A percentile compares a stretch with the other conserved stretches of the same genome.
Evolutionary conservation across 2,797 vertebrate species (phyloP).

Genomic region (Protosalanx chinensis): DNA sequence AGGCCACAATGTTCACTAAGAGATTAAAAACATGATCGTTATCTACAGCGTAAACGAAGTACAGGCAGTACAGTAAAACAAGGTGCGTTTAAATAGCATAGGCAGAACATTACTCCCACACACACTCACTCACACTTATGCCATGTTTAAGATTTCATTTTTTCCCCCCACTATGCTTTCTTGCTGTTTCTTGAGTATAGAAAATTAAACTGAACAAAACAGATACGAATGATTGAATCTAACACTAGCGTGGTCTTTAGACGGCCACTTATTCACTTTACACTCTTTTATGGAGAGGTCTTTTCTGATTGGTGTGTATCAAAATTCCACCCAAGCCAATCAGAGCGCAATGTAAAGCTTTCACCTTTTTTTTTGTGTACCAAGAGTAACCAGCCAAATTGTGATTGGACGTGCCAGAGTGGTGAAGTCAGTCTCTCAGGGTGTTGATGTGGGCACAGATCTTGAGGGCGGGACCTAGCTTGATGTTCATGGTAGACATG

Average conservation of each 20-base stretch:
- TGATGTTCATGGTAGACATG: conserved; percentile 99
- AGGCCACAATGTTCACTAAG: conserved; percentile 68
- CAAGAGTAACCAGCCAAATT: background rate
- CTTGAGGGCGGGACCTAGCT: conserved; percentile 95
- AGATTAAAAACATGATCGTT: conserved; percentile 43
- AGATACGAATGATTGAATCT: no score
- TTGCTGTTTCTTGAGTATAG: background rate
- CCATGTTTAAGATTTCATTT: background rate
- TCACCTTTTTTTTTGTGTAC: background rate
- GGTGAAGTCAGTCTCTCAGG: conserved; percentile 82
- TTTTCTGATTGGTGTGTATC: background rate
- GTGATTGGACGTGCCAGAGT: background rate
- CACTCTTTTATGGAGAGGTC: background rate
- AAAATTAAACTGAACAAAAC: background rate
- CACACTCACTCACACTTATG: background rate
- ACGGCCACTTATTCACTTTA: background rate
- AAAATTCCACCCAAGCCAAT: background rate
- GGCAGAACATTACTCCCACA: conserved; percentile 47
- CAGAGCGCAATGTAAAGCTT: background rate
- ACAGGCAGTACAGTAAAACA: conserved; percentile 58
- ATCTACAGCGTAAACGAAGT: conserved; percentile 52
- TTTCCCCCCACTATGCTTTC: background rate
- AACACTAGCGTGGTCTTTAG: background rate
- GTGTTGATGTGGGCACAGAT: conserved; percentile 96
- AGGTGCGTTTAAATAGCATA: conserved; percentile 69